A percentile compares a stretch with the other conserved stretches of the same genome.
phyloP scores from a whole-genome alignment of 2,113 vertebrate genomes.

The Tympanuchus pallidicinctus region DNA sequence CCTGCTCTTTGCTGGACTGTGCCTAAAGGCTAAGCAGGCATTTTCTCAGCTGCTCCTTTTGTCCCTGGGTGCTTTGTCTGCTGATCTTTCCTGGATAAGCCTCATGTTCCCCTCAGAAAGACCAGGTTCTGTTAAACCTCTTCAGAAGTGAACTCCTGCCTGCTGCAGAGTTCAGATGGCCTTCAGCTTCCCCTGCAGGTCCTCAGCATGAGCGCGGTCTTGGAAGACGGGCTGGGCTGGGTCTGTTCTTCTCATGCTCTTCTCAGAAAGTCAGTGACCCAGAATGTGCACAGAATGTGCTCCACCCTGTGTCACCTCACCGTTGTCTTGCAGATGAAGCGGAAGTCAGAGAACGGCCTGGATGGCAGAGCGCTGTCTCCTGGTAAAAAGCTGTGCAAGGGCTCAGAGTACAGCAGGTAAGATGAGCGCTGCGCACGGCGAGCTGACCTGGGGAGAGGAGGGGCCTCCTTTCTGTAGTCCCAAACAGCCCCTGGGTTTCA shows the following conservation, averaged over 20 bases:
- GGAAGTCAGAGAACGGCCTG: slow-evolving; percentile 53
- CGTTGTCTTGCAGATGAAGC: slow-evolving; percentile 66
- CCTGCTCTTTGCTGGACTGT: neutral
- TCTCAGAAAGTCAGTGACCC: too few relatives aligned
- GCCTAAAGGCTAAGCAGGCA: neutral
- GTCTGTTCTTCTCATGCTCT: neutral
- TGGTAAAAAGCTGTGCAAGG: slow-evolving; percentile 72
- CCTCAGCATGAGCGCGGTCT: neutral
- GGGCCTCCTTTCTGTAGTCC: too few relatives aligned
- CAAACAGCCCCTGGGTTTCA: neutral
- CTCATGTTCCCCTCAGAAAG: neutral
- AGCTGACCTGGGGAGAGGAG: neutral
- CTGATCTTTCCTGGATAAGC: neutral
- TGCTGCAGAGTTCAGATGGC: neutral
- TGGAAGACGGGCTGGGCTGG: neutral
- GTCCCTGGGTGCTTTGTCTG: neutral
- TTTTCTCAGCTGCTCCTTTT: neutral
- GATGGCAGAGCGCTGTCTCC: slow-evolving; percentile 66
- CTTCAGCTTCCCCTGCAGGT: neutral
- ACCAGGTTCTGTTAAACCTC: neutral
- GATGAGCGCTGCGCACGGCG: fast-evolving
- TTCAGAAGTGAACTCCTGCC: neutral
- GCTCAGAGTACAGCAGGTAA: slow-evolving; percentile 58
- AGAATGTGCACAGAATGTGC: fast-evolving
- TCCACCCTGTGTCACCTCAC: neutral